Evolutionary conservation across 2,888 invertebrate species (phyloP), one percentile per base, ranked within the genome.

Genomic region (Gastrophysa polygoni): DNA sequence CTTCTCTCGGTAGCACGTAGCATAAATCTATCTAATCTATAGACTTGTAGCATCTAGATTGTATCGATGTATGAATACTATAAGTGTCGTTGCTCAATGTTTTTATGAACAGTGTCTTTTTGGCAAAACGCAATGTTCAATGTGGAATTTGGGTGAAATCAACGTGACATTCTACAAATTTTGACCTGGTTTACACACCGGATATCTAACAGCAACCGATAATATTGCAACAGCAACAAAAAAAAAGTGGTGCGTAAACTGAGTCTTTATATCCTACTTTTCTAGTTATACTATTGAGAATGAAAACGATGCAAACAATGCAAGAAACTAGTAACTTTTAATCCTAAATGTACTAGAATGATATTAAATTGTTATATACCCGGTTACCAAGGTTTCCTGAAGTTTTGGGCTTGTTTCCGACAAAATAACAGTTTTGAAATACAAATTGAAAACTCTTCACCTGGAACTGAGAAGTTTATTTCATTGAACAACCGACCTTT

Each of bases 131-230:
- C 79, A 78, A 77, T 78, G 76, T 79, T 76, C 74, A 70, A 77
- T 78, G 76, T 79, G 82, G 82, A 82, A 82, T 82, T 82, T 82
- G 82, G 82, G 82, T 82, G 82, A 82, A 81, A 74, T 77, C 79
- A 78, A 77, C 74, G 73, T 75, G 71, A 70, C 71, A 71, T 59
- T 62, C 56, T 48, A 58, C 54, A 59, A 50, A 43, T 48, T 47
- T 21, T 34, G 29, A 38, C 14, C 38, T 38, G 38, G 14, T 38
- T 38, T 38, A 38, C 38, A 14, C 6, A 14, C 38, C 38, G 10
- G 17, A 20, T 10, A 46, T n/a, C 24, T 47, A 10, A 20, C 8
- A 11, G 11, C 11, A 47, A 47, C 24, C 17, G 20, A 47, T 21
- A n/a, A n/a, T n/a, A n/a, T n/a, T n/a, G n/a, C n/a, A n/a, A n/a